Conservation (phyloP, 1,140 invertebrate genomes). For the Brachionus rubens region DNA sequence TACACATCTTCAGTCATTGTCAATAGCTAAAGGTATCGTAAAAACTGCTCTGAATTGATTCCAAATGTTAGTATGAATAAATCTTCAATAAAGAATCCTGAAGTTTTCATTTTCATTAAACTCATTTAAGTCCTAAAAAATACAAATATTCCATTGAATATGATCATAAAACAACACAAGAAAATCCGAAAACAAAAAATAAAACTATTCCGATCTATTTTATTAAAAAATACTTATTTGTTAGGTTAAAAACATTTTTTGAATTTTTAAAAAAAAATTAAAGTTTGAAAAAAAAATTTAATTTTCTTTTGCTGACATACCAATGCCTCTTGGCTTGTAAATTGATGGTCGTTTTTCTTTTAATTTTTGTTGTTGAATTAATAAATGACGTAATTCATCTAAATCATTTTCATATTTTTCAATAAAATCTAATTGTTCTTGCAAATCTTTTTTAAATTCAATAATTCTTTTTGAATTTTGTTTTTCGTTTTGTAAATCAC, state of each 20-base stretch:
- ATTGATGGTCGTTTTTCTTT: slow-evolving; percentile 3
- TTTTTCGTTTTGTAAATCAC: slow-evolving; percentile 1
- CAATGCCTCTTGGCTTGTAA: slow-evolving; percentile 24
- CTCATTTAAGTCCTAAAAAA: too few relatives aligned
- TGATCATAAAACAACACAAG: too few relatives aligned
- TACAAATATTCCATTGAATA: too few relatives aligned
- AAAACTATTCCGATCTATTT: slow-evolving; percentile 29
- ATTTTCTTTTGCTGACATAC: not conserved
- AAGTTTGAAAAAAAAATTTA: not conserved
- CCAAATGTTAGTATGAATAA: too few relatives aligned
- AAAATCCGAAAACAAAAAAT: too few relatives aligned
- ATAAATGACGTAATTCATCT: not conserved
- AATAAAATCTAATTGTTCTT: slow-evolving; percentile 30
- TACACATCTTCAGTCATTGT: too few relatives aligned
- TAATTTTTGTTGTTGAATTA: not conserved
- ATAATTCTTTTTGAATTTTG: slow-evolving; percentile 14
- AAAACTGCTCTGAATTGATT: too few relatives aligned
- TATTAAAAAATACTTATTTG: not conserved
- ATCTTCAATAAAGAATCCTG: too few relatives aligned
- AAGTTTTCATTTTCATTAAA: too few relatives aligned
- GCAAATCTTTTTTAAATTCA: slow-evolving; percentile 39
- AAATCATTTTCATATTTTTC: slow-evolving; percentile 37
- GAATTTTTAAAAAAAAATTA: not conserved
- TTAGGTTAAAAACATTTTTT: too few relatives aligned
- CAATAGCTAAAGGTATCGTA: too few relatives aligned